phyloP scores from a whole-genome alignment of 2,888 invertebrate genomes.

The Scaptomyza polygonia region DNA sequence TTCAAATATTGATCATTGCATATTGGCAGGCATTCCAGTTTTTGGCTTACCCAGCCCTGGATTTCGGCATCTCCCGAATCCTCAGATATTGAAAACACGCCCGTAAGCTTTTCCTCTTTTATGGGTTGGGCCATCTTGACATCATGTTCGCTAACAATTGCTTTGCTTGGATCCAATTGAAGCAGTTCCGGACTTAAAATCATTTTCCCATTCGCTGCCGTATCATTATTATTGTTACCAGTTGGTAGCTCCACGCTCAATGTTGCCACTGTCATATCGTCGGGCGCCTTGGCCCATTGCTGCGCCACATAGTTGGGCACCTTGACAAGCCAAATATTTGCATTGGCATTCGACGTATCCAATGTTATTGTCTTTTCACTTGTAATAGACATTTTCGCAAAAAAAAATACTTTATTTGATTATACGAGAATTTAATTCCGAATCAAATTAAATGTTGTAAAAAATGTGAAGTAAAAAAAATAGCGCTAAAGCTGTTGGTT shows the following conservation, averaged over 20 bases:
- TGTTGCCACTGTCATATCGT: constrained; percentile 35
- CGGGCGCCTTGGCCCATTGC: constrained; percentile 27
- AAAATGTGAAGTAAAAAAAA: too few species aligned
- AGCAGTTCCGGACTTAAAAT: constrained; percentile 14
- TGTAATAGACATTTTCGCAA: background rate
- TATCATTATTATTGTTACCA: background rate
- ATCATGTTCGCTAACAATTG: constrained; percentile 18
- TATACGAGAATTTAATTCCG: too few species aligned
- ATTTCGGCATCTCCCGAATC: background rate
- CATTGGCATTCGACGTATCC: constrained; percentile 6
- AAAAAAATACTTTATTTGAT: too few species aligned
- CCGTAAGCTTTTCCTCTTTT: background rate
- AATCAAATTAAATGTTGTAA: too few species aligned
- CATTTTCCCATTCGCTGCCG: constrained; percentile 14
- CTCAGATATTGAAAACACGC: constrained; percentile 20
- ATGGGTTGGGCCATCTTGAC: constrained; percentile 15
- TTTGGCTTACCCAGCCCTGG: constrained; percentile 26
- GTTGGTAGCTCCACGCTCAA: constrained; percentile 15
- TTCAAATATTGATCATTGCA: constrained; percentile 24
- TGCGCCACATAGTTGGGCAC: constrained; percentile 36
- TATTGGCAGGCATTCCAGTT: constrained; percentile 34
- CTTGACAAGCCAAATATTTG: constrained; percentile 32
- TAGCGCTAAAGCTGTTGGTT: background rate
- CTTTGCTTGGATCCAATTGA: constrained; percentile 4
- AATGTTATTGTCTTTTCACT: constrained; percentile 8